Conservation (phyloP, 2,113 vertebrate genomes). For the Acrocephalus arundinaceus region DNA sequence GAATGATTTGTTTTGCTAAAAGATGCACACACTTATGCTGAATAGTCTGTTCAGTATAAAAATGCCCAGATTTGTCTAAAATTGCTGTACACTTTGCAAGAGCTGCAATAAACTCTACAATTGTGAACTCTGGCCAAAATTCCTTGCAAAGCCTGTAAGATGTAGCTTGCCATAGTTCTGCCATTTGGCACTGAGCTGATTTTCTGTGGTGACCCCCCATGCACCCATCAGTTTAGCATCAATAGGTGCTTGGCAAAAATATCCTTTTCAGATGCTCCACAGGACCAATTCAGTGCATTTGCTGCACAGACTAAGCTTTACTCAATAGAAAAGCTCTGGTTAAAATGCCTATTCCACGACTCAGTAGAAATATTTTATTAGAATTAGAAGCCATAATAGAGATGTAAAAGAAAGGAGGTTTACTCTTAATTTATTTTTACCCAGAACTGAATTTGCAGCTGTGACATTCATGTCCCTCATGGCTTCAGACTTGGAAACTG, state of each 20-base stretch:
- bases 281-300: neutral
- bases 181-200: constrained; percentile 5
- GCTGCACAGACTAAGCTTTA: neutral
- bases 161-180: neutral
- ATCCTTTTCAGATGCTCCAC: neutral
- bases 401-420: neutral
- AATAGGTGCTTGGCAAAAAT: constrained; percentile 8
- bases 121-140: constrained; percentile 15
- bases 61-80: constrained; percentile 30
- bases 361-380: neutral
- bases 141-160: neutral
- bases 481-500: neutral
- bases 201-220: neutral
- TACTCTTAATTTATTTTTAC: neutral
- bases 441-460: neutral
- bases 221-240: neutral
- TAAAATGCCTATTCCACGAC: neutral
- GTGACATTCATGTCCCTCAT: neutral
- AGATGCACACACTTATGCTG: constrained; percentile 38
- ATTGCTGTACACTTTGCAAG: neutral
- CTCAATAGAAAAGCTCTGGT: neutral
- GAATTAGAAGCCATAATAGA: neutral
- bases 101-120: neutral
- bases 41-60: constrained; percentile 51
- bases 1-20: constrained; percentile 58